phyloP scores from a whole-genome alignment of 2,888 invertebrate species.

The Catocala sponsa region DNA sequence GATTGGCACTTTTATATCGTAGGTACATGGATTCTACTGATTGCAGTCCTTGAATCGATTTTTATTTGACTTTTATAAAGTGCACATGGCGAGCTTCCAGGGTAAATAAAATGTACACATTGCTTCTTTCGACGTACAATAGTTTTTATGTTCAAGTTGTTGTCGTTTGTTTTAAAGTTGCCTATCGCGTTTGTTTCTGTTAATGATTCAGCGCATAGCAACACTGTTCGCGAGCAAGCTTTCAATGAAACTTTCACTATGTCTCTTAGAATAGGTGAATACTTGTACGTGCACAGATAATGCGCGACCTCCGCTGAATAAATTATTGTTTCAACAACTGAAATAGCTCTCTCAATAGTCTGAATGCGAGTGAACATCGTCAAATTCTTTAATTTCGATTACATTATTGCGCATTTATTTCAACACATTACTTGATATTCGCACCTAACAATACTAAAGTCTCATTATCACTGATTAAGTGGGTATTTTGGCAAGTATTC shows the following conservation, averaged over 20 bases:
- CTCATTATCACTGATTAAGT: constrained; percentile 43
- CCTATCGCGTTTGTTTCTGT: background rate
- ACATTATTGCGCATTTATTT: constrained; percentile 28
- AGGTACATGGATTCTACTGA: constrained; percentile 37
- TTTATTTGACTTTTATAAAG: constrained; percentile 27
- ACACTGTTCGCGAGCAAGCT: background rate
- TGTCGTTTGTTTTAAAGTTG: background rate
- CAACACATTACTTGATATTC: constrained; percentile 27
- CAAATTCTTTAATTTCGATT: constrained; percentile 32
- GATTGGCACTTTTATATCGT: constrained; percentile 27
- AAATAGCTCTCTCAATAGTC: constrained; percentile 35
- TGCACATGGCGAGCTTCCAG: constrained; percentile 10
- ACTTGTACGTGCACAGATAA: background rate
- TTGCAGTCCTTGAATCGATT: constrained; percentile 51
- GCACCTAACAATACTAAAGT: constrained; percentile 30
- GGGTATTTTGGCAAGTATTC: constrained; percentile 56
- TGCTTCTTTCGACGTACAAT: background rate
- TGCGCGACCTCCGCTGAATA: constrained; percentile 24
- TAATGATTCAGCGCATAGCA: background rate
- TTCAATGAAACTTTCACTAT: constrained; percentile 2
- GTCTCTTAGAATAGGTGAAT: background rate
- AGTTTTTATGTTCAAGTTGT: too few relatives aligned
- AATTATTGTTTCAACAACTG: constrained; percentile 26
- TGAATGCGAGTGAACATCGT: constrained; percentile 25
- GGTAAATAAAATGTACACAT: background rate